phyloP scores from a whole-genome alignment of 2,888 invertebrate genomes.

The Myathropa florea region DNA sequence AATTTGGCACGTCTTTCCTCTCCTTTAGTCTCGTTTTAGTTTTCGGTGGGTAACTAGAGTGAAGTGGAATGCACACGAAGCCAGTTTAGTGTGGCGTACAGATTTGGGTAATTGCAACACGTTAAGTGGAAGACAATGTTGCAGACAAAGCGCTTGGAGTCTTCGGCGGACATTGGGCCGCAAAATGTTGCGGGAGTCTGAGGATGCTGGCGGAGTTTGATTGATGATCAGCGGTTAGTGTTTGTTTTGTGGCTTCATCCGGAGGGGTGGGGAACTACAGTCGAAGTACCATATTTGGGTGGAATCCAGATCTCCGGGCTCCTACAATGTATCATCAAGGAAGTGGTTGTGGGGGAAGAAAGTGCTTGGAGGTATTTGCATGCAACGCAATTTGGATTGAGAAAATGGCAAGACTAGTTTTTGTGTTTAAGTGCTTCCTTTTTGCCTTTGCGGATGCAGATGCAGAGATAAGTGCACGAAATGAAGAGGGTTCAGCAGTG shows the following conservation, averaged over 20 bases:
- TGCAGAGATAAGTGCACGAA: neutral
- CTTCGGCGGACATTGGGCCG: neutral
- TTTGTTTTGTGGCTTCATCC: neutral
- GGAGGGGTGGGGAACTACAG: neutral
- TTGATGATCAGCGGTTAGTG: neutral
- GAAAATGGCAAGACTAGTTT: neutral
- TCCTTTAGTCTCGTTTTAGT: slow-evolving; percentile 53
- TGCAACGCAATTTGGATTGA: neutral
- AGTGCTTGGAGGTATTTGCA: neutral
- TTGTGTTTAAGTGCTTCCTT: neutral
- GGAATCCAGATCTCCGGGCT: neutral
- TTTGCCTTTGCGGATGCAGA: neutral
- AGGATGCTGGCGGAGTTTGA: neutral
- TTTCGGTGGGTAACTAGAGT: neutral
- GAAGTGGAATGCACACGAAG: neutral
- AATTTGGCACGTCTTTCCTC: slow-evolving; percentile 56
- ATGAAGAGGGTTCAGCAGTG: neutral
- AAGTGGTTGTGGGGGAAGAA: neutral
- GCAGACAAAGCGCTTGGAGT: neutral
- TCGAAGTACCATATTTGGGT: neutral
- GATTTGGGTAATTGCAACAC: slow-evolving; percentile 57
- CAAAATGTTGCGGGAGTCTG: neutral
- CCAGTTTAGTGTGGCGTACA: slow-evolving; percentile 21
- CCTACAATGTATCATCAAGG: neutral
- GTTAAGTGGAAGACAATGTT: slow-evolving; percentile 52